Evolutionary conservation across 2,797 vertebrate genomes (phyloP).

Genomic region (Notolabrus celidotus): DNA sequence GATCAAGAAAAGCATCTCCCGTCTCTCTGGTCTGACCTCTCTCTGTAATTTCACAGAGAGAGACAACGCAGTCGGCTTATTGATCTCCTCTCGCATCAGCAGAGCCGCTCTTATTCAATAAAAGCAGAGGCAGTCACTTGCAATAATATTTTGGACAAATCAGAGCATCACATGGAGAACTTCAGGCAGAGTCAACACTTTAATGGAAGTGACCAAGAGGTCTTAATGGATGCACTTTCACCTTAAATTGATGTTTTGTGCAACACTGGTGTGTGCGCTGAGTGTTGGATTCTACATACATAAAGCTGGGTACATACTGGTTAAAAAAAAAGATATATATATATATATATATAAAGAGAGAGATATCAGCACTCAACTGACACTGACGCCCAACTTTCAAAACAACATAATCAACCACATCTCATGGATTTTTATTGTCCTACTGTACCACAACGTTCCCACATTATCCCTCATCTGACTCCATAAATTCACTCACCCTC

Average conservation of each 20-base stretch:
- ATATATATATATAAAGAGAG: too few relatives aligned
- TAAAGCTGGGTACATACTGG: neutral
- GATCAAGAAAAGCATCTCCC: conserved; percentile 23
- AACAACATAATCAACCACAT: conserved; percentile 65
- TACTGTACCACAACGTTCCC: conserved; percentile 45
- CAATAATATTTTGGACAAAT: conserved; percentile 56
- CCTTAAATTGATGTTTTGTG: conserved; percentile 22
- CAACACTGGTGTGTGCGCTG: neutral
- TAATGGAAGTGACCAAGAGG: conserved; percentile 51
- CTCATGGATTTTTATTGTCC: conserved; percentile 68
- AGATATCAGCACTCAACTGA: conserved; percentile 31
- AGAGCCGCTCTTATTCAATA: conserved; percentile 56
- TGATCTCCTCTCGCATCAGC: conserved; percentile 54
- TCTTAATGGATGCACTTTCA: conserved; percentile 42
- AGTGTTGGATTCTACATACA: neutral
- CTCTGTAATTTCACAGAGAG: conserved; percentile 35
- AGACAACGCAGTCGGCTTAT: conserved; percentile 43
- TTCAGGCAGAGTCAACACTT: conserved; percentile 17
- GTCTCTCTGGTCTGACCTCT: conserved; percentile 15
- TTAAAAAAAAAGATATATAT: conserved; percentile 13
- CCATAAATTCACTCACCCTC: conserved; percentile 69
- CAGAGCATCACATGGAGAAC: conserved; percentile 13
- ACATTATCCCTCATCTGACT: conserved; percentile 63
- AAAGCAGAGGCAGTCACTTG: conserved; percentile 51
- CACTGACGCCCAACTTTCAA: conserved; percentile 53